Base-by-base conservation (phyloP, 2,797 vertebrate genomes). In the Huso huso region DNA sequence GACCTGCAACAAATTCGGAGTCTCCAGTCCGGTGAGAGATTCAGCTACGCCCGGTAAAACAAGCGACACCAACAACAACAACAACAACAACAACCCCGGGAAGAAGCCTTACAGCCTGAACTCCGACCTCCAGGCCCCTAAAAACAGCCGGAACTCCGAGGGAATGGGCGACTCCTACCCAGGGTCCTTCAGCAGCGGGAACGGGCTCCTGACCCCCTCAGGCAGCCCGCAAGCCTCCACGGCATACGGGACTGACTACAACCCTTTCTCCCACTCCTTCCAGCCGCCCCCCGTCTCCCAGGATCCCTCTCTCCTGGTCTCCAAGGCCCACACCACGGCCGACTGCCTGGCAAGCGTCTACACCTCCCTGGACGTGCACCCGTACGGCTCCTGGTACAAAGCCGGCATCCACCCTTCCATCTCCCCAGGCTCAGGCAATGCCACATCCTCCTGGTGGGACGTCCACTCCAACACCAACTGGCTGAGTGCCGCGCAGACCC, bases 351-450 rank as follows among this genome's bases (percentile, higher is more conserved):
- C 94, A 66, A 94, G 94, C 2, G 94, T 97, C 75, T 97, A 96
- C 77, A 94, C 95, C 63, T 95, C 95, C 3, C 82, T 97, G 88
- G 95, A 97, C 75, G 94, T 98, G 94, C 96, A 97, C 68, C 92
- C 95, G 1, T 98, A 98, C 0, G 90, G 95, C 69, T 96, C 95
- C 62, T 98, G 96, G 95, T 98, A 98, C 81, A 98, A 98, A 80
- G 87, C 93, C 0, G 93, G 95, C 51, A 93, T 97, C 74, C 92
- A 94, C 11, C 91, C 95, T 2, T 90, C 93, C 74, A 92, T 94
- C 77, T 94, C 93, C 13, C 85, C 93, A 23, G 91, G 93, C 58
- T 92, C 93, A 0, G 87, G 91, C 48, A 95, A 93, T 12, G 82
- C 93, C 7, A 91, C 93, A 0, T 89, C 93, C n/a, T 92, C 94